phyloP scores from a whole-genome alignment of 2,888 invertebrate genomes.

The Protula sp. region DNA sequence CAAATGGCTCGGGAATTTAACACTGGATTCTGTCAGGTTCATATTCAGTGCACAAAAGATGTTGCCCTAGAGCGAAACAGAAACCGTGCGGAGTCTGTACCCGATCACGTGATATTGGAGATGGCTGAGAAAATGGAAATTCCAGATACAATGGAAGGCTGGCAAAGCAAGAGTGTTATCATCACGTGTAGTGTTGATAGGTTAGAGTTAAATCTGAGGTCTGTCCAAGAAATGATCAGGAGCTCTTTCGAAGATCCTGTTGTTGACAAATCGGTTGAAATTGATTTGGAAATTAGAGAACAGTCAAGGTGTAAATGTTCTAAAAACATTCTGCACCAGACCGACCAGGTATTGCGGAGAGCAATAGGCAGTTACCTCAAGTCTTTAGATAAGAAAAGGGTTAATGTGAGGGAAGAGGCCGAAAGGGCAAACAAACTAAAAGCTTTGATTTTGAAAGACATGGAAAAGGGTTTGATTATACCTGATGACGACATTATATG shows the following conservation, averaged over 20 bases:
- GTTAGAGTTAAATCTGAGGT: too few relatives aligned
- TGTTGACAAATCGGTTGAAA: background rate
- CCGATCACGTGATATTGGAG: background rate
- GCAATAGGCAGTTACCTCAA: background rate
- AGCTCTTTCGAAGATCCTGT: background rate
- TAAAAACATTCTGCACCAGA: background rate
- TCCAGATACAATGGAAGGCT: background rate
- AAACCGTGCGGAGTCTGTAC: background rate
- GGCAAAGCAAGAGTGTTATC: background rate
- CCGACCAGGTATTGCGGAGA: background rate
- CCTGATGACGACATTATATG: background rate
- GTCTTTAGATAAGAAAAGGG: background rate
- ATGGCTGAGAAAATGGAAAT: background rate
- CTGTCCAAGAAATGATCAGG: background rate
- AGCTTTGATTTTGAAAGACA: background rate
- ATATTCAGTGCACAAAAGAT: background rate
- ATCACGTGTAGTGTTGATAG: background rate
- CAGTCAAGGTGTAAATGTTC: background rate
- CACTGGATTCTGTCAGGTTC: background rate
- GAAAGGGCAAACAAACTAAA: background rate
- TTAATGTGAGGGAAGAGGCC: too few relatives aligned
- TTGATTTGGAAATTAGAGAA: background rate
- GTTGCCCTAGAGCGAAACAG: background rate
- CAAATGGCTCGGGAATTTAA: slow-evolving; percentile 17
- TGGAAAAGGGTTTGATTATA: background rate